phyloP scores from a whole-genome alignment of 30 jellyfish, hydroid and myxozoan genomes.

The Nemopilema nomurai region DNA sequence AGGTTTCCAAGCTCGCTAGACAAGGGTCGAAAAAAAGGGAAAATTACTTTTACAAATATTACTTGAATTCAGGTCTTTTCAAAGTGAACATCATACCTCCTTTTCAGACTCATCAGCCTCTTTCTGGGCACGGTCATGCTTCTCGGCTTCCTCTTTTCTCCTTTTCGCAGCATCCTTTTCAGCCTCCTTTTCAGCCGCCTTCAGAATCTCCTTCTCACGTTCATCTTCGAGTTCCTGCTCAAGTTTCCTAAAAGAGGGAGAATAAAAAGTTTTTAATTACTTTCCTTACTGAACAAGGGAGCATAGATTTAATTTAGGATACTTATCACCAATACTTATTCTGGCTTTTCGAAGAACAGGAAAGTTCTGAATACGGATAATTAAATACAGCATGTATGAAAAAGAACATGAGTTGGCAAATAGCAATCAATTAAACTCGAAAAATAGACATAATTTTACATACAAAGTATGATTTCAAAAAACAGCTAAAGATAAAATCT shows the following conservation, averaged over 20 bases:
- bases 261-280: background rate
- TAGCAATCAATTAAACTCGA: too few relatives aligned
- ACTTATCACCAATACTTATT: too few relatives aligned
- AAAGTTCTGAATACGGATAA: too few relatives aligned
- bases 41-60: too few relatives aligned
- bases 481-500: too few relatives aligned
- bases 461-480: too few relatives aligned
- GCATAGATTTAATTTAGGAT: background rate
- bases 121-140: constrained; percentile 51
- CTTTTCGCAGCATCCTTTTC: constrained; percentile 75
- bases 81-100: constrained; percentile 31
- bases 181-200: constrained; percentile 92
- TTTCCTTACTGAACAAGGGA: background rate
- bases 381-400: too few relatives aligned
- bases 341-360: too few relatives aligned
- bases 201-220: constrained; percentile 77
- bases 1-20: too few relatives aligned
- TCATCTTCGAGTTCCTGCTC: constrained; percentile 89
- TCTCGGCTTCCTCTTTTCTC: constrained; percentile 71
- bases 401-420: too few relatives aligned
- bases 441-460: too few relatives aligned
- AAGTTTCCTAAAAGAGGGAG: constrained; percentile 37
- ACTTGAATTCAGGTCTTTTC: background rate
- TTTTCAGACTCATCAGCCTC: constrained; percentile 78
- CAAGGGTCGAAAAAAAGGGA: too few relatives aligned